Evolutionary conservation across 2,888 invertebrate genomes (phyloP).

Genomic region (Aricia artaxerxes): DNA sequence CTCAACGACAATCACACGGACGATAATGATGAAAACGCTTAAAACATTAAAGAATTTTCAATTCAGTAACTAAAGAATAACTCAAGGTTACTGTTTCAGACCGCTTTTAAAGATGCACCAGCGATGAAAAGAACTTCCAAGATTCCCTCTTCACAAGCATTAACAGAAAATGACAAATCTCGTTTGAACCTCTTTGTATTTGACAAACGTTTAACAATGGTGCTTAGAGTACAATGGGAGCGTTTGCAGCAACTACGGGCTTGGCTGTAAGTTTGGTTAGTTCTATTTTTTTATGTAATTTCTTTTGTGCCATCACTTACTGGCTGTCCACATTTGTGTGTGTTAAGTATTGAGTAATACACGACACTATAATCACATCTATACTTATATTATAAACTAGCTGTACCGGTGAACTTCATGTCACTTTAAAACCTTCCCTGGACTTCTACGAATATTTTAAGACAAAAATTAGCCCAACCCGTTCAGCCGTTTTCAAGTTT

Average conservation of each 20-base stretch:
- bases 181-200: constrained; percentile 15
- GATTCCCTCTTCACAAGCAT: constrained; percentile 10
- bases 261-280: constrained; percentile 1
- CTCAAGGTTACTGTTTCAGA: constrained; percentile 10
- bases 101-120: constrained; percentile 16
- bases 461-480: too few species aligned
- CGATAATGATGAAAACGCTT: too few species aligned
- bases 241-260: background rate
- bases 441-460: too few species aligned
- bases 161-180: constrained; percentile 19
- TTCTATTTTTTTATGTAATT: background rate
- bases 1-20: too few species aligned
- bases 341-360: too few species aligned
- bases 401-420: too few species aligned
- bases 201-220: constrained; percentile 3
- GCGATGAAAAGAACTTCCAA: constrained; percentile 13
- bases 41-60: background rate
- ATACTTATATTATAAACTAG: too few species aligned
- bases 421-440: too few species aligned
- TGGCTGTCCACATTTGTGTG: background rate
- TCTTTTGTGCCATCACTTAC: background rate
- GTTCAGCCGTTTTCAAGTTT: too few species aligned
- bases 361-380: too few species aligned
- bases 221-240: background rate
- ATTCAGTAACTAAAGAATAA: background rate